phyloP scores from a whole-genome alignment of 2,888 invertebrate genomes.

The Lymantria monacha region DNA sequence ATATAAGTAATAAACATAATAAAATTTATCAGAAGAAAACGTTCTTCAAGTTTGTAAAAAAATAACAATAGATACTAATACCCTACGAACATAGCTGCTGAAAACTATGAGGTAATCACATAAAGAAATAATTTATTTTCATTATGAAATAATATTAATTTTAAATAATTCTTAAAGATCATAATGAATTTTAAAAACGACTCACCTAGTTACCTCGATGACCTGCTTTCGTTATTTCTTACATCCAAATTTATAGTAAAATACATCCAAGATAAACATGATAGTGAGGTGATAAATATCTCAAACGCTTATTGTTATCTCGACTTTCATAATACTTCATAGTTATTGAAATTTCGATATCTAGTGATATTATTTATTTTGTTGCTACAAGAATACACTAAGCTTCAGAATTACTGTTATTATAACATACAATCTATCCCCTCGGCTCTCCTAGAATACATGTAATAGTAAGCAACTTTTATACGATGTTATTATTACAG shows the following conservation, averaged over 20 bases:
- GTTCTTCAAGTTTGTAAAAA: too few relatives aligned
- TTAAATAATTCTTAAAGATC: too few relatives aligned
- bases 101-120: too few relatives aligned
- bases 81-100: too few relatives aligned
- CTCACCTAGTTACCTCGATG: conserved; percentile 20
- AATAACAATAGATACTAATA: too few relatives aligned
- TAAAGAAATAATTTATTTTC: too few relatives aligned
- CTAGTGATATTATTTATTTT: background rate
- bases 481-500: too few relatives aligned
- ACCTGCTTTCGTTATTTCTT: background rate
- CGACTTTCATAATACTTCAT: conserved; percentile 7
- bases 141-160: too few relatives aligned
- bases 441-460: too few relatives aligned
- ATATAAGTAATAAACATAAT: too few relatives aligned
- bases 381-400: background rate
- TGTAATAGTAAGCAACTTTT: too few relatives aligned
- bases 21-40: too few relatives aligned
- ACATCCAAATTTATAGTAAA: conserved; percentile 22
- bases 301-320: conserved; percentile 22
- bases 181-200: background rate
- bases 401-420: background rate
- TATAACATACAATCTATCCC: background rate
- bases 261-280: conserved; percentile 26
- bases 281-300: conserved; percentile 14
- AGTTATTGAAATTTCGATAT: conserved; percentile 1